Base-by-base conservation (phyloP, 2,113 vertebrate genomes). In the Chionodraco myersi region DNA sequence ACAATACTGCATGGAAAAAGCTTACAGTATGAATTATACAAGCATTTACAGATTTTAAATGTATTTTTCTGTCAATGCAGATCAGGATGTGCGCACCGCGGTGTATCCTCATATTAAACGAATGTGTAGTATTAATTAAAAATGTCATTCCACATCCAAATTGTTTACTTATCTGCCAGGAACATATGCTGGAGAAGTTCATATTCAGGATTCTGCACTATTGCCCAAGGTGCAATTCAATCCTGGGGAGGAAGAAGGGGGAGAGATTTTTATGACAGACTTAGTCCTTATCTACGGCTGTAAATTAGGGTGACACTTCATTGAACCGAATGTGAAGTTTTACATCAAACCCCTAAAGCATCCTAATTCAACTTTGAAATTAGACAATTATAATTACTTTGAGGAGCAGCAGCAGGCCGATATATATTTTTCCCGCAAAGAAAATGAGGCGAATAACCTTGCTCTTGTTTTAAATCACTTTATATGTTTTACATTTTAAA, bases 151-250 rank as follows among this genome's bases (percentile, higher is more conserved):
- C 96, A 97, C 96, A 96, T 97, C 96, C 96, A 99, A 97, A 99
- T 98, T 98, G 97, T 98, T 98, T 97, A 99, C 97, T 99, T 99
- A 99, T 99, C 98, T 99, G 96, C 95, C 96, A 95, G 95, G 97
- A 99, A 98, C 98, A 99, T 97, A 97, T 98, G 97, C 96, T 94
- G 94, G 94, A 96, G 96, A 97, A 97, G 97, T 97, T 96, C 94
- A 97, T 97, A 97, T 97, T 95, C 97, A 85, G 95, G 95, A 97
- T 98, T 97, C 96, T 97, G 97, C 96, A 96, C 96, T 93, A 94
- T 96, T 97, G 97, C 98, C 96, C 97, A 98, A 97, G 97, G 97
- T 97, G 97, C 96, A 96, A 96, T 94, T 94, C 96, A 94, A 96
- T 96, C 94, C 93, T 89, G 92, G 82, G 86, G 87, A 53, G 41